Conservation (phyloP, 1,140 invertebrate genomes). For the Tetranychus urticae region DNA sequence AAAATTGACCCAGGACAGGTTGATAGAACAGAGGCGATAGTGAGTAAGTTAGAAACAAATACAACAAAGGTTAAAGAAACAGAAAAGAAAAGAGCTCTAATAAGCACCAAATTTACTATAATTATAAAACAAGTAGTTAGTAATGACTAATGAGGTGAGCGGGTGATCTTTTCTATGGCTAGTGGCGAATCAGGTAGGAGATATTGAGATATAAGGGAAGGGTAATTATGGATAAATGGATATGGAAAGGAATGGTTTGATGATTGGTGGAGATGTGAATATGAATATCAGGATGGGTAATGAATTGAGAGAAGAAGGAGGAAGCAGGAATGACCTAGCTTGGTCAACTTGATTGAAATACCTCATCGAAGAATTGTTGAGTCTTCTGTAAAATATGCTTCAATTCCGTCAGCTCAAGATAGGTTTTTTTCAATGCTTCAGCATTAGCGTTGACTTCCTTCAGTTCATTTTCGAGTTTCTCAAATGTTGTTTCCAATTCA, state of each 20-base stretch:
- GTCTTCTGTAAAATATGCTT: conserved; percentile 80
- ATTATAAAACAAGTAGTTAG: no score
- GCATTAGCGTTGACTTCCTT: conserved; percentile 76
- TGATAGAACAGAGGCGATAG: no score
- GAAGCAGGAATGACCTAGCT: background rate
- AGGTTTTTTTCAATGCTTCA: conserved; percentile 77
- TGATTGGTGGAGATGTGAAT: background rate
- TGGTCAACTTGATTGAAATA: conserved; percentile 21
- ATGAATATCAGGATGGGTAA: background rate
- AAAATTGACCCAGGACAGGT: no score
- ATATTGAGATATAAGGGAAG: background rate
- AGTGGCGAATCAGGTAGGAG: no score
- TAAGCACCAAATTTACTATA: no score
- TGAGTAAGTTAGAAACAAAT: no score
- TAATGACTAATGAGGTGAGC: no score
- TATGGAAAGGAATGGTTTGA: background rate
- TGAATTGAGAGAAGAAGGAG: background rate
- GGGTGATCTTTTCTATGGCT: no score
- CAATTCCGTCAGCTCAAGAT: conserved; percentile 72
- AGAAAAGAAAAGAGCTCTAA: no score
- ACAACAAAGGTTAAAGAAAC: no score
- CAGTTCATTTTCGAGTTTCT: conserved; percentile 77
- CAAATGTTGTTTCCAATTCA: conserved; percentile 45
- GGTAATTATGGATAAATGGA: background rate
- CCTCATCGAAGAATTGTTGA: conserved; percentile 75